A percentile compares a stretch with the other conserved stretches of the same genome.
phyloP scores from a whole-genome alignment of 2,888 invertebrate species.

The Nomada goodeniana region DNA sequence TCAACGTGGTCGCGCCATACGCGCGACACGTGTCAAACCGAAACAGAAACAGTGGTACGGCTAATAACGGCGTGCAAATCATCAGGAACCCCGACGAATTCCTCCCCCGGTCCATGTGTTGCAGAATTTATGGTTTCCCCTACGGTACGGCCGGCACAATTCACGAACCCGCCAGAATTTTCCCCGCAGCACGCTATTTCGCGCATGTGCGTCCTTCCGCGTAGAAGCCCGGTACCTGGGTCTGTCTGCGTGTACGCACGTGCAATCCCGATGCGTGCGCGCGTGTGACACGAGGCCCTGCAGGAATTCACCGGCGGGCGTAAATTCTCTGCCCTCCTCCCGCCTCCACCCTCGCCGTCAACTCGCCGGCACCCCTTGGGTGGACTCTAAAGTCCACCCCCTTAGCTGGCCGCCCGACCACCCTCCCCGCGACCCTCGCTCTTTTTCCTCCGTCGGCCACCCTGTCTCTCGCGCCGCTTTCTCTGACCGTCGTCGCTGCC shows the following conservation, averaged over 20 bases:
- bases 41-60: slow-evolving; percentile 17
- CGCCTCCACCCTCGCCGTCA: slow-evolving; percentile 55
- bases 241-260: slow-evolving; percentile 20
- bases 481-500: slow-evolving; percentile 77
- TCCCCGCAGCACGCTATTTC: slow-evolving; percentile 51
- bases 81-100: slow-evolving; percentile 45
- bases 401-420: slow-evolving; percentile 72
- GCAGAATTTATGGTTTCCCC: slow-evolving; percentile 63
- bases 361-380: slow-evolving; percentile 74
- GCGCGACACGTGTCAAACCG: slow-evolving; percentile 8
- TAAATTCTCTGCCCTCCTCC: slow-evolving; percentile 75
- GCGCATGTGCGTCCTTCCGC: slow-evolving; percentile 44
- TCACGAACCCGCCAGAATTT: slow-evolving; percentile 74
- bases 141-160: slow-evolving; percentile 53
- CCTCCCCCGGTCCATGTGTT: slow-evolving; percentile 59
- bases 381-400: slow-evolving; percentile 82
- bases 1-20: background rate
- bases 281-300: slow-evolving; percentile 80
- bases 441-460: slow-evolving; percentile 50
- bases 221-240: background rate
- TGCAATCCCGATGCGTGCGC: slow-evolving; percentile 56
- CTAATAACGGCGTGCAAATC: slow-evolving; percentile 51
- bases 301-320: slow-evolving; percentile 81
- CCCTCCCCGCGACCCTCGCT: slow-evolving; percentile 73
- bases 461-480: slow-evolving; percentile 60